A percentile compares a stretch with the other conserved stretches of the same genome.
Evolutionary conservation across 2,113 vertebrate genomes (phyloP).

Genomic region (Nicator chloris): DNA sequence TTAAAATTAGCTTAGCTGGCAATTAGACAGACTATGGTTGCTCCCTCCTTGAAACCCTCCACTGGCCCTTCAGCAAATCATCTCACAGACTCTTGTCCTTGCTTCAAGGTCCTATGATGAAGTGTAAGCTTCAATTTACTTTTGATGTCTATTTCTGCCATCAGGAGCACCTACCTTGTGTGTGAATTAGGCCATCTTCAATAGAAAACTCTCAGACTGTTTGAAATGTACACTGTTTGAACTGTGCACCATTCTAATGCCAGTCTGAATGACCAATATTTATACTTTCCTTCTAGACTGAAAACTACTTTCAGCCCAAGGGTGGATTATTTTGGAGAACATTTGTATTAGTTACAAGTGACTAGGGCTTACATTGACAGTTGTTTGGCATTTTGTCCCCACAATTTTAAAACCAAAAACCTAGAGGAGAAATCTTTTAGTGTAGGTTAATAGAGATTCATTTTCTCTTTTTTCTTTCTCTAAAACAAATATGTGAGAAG

Average conservation of each 20-base stretch:
- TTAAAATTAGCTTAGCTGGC: neutral
- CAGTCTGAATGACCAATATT: neutral
- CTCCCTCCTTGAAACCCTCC: neutral
- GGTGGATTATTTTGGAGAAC: neutral
- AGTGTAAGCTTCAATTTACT: neutral
- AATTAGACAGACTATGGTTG: neutral
- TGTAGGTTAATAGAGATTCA: neutral
- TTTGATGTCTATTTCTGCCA: neutral
- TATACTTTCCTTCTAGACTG: neutral
- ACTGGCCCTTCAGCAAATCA: neutral
- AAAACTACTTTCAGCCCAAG: neutral
- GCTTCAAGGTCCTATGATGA: neutral
- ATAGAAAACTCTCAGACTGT: neutral
- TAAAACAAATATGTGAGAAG: neutral
- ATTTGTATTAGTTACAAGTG: neutral
- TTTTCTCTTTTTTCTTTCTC: neutral
- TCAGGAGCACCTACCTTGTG: neutral
- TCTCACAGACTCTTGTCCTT: neutral
- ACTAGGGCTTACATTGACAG: neutral
- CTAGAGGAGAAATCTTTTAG: neutral
- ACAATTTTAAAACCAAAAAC: neutral
- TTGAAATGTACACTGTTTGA: neutral
- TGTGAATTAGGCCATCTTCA: neutral
- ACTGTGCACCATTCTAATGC: neutral
- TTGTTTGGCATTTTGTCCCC: neutral